Evolutionary conservation across 2,113 vertebrate genomes (phyloP), one percentile per base, ranked within the genome.

Genomic region (Ornithorhynchus anatinus): DNA sequence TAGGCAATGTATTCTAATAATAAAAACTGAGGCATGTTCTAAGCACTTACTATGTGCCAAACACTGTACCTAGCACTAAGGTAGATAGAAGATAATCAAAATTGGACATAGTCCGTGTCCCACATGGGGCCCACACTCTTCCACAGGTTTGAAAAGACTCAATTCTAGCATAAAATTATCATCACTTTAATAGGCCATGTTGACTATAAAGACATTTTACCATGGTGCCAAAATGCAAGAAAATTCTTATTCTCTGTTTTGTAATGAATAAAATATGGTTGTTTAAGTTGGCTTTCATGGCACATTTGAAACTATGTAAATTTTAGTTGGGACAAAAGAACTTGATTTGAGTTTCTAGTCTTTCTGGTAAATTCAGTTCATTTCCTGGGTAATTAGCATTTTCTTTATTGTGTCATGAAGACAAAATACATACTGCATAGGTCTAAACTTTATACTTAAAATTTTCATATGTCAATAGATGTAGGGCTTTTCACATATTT

Each of bases 251-350:
- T 33, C 22, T 19, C 15, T 47, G 14, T 69, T 72, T 71, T 69
- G 40, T 77, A 44, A 84, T 65, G 42, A 69, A 69, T 51, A 72
- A 79, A 79, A 60, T 42, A 44, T 62, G 47, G 69, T 48, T 84
- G 81, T 81, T 84, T 66, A 68, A 44, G 44, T 74, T 72, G 79
- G 72, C 79, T 84, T 81, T 69, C n/a, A 47, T 53, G 25, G 74
- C 47, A 65, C 72, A 81, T 79, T 81, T 79, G 69, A 79, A 47
- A n/a, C n/a, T n/a, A 86, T 86, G 75, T 69, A 84, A 84, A 86
- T 84, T 66, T 86, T 32, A 16, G 50, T 45, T 69, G 47, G 51
- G 79, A 86, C 81, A 86, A 79, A 74, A 29, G 48, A 61, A 65
- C 69, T 59, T 81, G 79, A 86, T 86, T 86, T 75, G 54, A 77